These are phyloP conservation scores for Pterocles orientalis DNA, from an alignment of 2,113 vertebrate species.

Conservation along the genomic window DNA sequence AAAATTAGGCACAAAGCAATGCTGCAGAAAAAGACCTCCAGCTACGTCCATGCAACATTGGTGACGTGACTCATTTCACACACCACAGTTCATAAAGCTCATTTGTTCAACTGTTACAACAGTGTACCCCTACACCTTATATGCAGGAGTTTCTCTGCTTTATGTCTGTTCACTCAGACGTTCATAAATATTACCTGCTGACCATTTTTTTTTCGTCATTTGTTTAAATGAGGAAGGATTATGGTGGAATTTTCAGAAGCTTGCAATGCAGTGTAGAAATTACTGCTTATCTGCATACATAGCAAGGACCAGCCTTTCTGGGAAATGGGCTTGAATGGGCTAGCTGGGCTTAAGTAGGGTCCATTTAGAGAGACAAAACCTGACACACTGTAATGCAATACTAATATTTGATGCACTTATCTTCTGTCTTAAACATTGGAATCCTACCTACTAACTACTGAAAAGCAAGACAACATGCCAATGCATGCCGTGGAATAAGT, in stretches of 20 bases:
- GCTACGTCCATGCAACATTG: fast-evolving
- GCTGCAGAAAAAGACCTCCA: not conserved
- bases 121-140: not conserved
- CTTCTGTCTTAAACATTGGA: not conserved
- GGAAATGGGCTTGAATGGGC: not conserved
- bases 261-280: not conserved
- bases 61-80: not conserved
- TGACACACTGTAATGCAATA: not conserved
- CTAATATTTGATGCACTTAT: not conserved
- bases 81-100: not conserved
- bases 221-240: not conserved
- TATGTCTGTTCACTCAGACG: not conserved
- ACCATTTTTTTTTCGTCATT: not conserved
- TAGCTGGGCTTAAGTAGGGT: not conserved
- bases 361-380: not conserved
- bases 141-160: not conserved
- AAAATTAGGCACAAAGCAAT: not conserved
- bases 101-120: not conserved
- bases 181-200: not conserved
- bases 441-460: not conserved
- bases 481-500: not conserved
- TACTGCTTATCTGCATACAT: not conserved
- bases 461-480: not conserved
- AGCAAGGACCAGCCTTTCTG: not conserved
- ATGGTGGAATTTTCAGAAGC: not conserved